Evolutionary conservation across 2,113 vertebrate species (phyloP), one percentile per base, ranked within the genome.

Genomic region (Cavia aperea): DNA sequence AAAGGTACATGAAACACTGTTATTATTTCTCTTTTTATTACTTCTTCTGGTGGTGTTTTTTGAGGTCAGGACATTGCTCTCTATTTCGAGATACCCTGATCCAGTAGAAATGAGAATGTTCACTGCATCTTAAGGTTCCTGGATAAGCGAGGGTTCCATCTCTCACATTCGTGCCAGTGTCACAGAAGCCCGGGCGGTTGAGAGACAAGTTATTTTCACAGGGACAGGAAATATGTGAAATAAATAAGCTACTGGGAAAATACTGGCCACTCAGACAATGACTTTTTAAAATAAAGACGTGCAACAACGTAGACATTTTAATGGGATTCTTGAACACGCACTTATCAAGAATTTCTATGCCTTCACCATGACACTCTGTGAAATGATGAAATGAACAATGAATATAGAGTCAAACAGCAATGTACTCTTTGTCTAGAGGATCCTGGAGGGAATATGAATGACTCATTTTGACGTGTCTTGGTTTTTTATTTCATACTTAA

Each of bases 211-310:
- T 91, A 23, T 68, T 93, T 36, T 16, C 36, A 73, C 7, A 68
- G 21, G 11, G 58, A 56, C 49, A 10, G 2, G 10, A n/a, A 36
- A 14, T 13, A 9, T 19, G 31, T 62, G 33, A 91, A 91, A 54
- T 63, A 56, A 73, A 36, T 29, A 36, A 21, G 75, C 84, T n/a
- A 81, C 14, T 68, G 21, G 18, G 23, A 66, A 95, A 87, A 65
- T 29, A 93, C 72, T 79, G 86, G 14, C 39, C n/a, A 89, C 18
- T 94, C 81, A 90, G 14, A 86, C 39, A 36, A 86, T 8, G 21
- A 43, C 39, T 75, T 72, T 91, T 84, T 33, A 14, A 58, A 63
- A 81, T 87, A 66, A 83, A 70, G 66, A 88, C 14, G 62, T 31
- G 4, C 65, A 81, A 62, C 23, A 72, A 56, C 8, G 92, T 77